Percentiles rank a stretch among this genome's conserved stretches.
phyloP scores from a whole-genome alignment of 2,113 vertebrate genomes.

The Tupaia tana region DNA sequence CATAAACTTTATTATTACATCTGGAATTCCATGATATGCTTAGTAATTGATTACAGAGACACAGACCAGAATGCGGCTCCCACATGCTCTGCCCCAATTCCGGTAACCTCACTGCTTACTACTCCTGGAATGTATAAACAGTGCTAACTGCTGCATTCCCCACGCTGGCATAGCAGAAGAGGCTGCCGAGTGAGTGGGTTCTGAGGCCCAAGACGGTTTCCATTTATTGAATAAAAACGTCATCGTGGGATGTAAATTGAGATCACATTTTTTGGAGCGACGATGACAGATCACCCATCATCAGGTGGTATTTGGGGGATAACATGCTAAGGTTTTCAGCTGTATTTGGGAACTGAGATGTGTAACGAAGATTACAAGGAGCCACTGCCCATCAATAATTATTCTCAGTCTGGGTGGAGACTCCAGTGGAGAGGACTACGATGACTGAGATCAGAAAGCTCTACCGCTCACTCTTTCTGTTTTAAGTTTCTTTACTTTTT shows the following conservation, averaged over 20 bases:
- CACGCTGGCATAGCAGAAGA: slow-evolving; percentile 71
- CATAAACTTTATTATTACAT: slow-evolving; percentile 80
- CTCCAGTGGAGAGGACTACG: slow-evolving; percentile 10
- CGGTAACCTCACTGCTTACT: slow-evolving; percentile 84
- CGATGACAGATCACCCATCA: slow-evolving; percentile 62
- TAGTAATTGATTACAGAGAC: slow-evolving; percentile 76
- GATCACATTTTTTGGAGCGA: slow-evolving; percentile 69
- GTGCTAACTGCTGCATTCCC: slow-evolving; percentile 76
- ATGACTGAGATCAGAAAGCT: slow-evolving; percentile 55
- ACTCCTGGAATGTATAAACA: slow-evolving; percentile 88
- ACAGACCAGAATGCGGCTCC: slow-evolving; percentile 57
- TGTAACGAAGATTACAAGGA: slow-evolving; percentile 22
- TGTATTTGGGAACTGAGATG: neutral
- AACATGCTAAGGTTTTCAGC: slow-evolving; percentile 36
- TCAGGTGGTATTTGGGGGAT: slow-evolving; percentile 61
- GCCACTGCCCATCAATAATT: neutral
- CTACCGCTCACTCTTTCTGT: neutral
- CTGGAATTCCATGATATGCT: slow-evolving; percentile 82
- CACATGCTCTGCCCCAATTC: slow-evolving; percentile 79
- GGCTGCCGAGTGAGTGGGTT: slow-evolving; percentile 54
- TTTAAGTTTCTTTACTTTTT: no score
- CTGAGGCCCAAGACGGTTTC: slow-evolving; percentile 61
- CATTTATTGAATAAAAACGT: slow-evolving; percentile 67
- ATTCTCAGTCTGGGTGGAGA: slow-evolving; percentile 8
- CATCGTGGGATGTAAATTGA: slow-evolving; percentile 64